Evolutionary conservation across 2,888 invertebrate genomes (phyloP).

Genomic region (Spilarctia lutea): DNA sequence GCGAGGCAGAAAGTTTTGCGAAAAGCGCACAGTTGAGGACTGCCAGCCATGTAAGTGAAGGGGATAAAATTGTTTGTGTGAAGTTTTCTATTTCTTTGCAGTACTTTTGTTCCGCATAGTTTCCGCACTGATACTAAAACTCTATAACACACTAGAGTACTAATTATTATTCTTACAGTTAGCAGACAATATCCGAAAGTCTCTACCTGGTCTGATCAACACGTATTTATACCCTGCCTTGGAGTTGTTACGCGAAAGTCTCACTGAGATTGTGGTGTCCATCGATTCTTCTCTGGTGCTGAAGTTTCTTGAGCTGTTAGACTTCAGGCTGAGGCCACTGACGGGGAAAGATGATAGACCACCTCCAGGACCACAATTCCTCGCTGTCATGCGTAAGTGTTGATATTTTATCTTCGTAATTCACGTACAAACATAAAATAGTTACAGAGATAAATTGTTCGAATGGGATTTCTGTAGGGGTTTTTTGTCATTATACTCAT

Average conservation of each 20-base stretch:
- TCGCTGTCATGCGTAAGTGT: conserved; percentile 87
- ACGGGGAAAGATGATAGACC: conserved; percentile 88
- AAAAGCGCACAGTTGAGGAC: too few relatives aligned
- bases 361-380: conserved; percentile 82
- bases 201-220: conserved; percentile 80
- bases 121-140: neutral
- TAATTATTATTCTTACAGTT: conserved; percentile 67
- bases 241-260: conserved; percentile 75
- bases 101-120: too few relatives aligned
- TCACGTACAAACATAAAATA: neutral
- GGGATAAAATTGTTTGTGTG: too few relatives aligned
- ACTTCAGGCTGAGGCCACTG: conserved; percentile 86
- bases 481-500: too few relatives aligned
- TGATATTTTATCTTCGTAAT: neutral
- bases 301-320: conserved; percentile 88
- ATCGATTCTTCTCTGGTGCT: conserved; percentile 90
- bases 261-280: conserved; percentile 89
- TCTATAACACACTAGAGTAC: neutral
- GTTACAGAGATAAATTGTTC: neutral
- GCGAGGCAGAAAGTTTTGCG: too few relatives aligned
- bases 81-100: too few relatives aligned
- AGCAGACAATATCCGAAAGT: conserved; percentile 83
- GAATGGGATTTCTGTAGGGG: neutral
- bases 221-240: conserved; percentile 88
- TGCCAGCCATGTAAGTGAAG: too few relatives aligned